phyloP scores from a whole-genome alignment of 37 sponge, comb jelly and placozoan genomes.

The Amphimedon queenslandica region DNA sequence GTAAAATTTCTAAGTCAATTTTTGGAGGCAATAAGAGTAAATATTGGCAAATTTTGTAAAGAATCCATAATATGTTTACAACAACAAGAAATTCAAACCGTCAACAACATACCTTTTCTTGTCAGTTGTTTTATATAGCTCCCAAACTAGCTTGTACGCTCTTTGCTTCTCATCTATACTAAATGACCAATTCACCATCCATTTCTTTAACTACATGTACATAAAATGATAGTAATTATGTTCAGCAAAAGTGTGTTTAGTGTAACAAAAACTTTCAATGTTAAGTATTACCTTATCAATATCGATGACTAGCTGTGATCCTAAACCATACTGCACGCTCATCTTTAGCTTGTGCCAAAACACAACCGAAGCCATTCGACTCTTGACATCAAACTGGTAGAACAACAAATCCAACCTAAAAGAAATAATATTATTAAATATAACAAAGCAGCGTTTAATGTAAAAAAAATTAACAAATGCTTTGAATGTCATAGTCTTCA shows the following conservation, averaged over 20 bases:
- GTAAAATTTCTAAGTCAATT: too few species aligned
- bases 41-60: background rate
- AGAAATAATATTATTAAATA: background rate
- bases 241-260: background rate
- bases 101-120: slow-evolving; percentile 27
- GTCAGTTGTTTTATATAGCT: slow-evolving; percentile 10
- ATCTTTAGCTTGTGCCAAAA: slow-evolving; percentile 27
- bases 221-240: background rate
- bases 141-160: slow-evolving; percentile 30
- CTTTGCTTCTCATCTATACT: slow-evolving; percentile 9
- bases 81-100: background rate
- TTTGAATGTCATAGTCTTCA: background rate
- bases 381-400: slow-evolving; percentile 34
- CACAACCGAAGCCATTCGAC: slow-evolving; percentile 26
- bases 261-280: background rate
- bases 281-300: slow-evolving; percentile 23
- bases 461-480: too few species aligned
- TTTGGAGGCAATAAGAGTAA: background rate
- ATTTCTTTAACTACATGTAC: slow-evolving; percentile 32
- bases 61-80: background rate
- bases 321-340: slow-evolving; percentile 5
- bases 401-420: slow-evolving; percentile 46
- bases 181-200: slow-evolving; percentile 37
- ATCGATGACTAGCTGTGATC: slow-evolving; percentile 7
- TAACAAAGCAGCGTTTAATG: background rate